Conservation (phyloP, 2,113 vertebrate genomes). For the Anolis carolinensis region DNA sequence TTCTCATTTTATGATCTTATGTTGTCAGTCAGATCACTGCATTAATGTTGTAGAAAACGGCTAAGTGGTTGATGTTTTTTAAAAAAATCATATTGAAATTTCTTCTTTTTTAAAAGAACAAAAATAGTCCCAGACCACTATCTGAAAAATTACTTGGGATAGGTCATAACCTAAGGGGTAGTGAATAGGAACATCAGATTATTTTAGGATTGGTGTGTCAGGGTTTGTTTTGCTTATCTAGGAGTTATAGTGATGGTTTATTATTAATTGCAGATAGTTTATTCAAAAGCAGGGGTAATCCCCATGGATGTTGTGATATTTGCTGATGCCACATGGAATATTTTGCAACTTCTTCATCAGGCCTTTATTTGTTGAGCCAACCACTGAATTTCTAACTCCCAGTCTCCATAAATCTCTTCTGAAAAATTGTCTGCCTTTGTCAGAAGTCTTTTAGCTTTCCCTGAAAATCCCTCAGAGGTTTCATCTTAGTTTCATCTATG, state of each 20-base stretch:
- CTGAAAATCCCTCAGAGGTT: neutral
- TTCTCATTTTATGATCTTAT: neutral
- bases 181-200: neutral
- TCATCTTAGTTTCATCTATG: neutral
- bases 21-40: neutral
- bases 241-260: neutral
- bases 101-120: neutral
- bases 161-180: neutral
- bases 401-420: neutral
- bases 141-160: neutral
- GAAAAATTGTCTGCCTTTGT: neutral
- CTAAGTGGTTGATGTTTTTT: neutral
- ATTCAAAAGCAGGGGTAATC: neutral
- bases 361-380: neutral
- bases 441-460: neutral
- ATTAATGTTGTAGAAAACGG: neutral
- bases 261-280: neutral
- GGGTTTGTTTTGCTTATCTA: neutral
- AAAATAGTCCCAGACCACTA: neutral
- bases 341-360: neutral
- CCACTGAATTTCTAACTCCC: neutral
- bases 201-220: neutral
- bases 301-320: neutral
- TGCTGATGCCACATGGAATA: neutral
- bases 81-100: neutral